Base-by-base conservation (phyloP, 1,140 invertebrate species). In the Popillia japonica region DNA sequence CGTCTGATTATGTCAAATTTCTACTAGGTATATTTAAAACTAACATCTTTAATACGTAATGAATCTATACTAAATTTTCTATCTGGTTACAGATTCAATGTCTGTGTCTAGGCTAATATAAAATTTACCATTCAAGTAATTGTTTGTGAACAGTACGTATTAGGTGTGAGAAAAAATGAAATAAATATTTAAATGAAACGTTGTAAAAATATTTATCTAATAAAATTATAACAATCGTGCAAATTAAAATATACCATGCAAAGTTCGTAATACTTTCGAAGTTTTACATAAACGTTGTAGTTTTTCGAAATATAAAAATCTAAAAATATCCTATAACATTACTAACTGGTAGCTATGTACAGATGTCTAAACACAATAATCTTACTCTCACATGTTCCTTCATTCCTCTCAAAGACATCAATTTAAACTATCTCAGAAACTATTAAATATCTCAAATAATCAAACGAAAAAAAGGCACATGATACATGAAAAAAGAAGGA, bases 181-280 rank as follows among this genome's bases (percentile, higher is more conserved):
- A 68, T 22, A 27, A 68, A 68, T 27, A 68, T 27, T 68, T 20
- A 68, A 68, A 23, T 68, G 22, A 64, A 64, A 10, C 44, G 44
- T 10, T 10, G 11, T 48, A 48, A 55, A 55, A 55, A 55, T 55
- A 7, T 55, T 55, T 55, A 17, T 55, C 48, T 55, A 68, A 68
- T 27, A 68, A 68, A 68, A 68, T 27, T 68, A 14, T 17, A 68
- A 68, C 61, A 68, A 68, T 68, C 61, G 61, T 68, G 61, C 61
- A 68, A 14, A 34, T 68, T 68, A 10, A 68, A 68, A 68, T 68
- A 55, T 34, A 68, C 27, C 61, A 68, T 68, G 61, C 61, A 34
- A 68, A 34, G 27, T 22, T 68, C 27, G 27, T 27, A 68, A 34
- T 68, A 48, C 44, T 17, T 55, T 55, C 48, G 48, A 55, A 14